A percentile compares a stretch with the other conserved stretches of the same genome.
phyloP scores from a whole-genome alignment of 2,888 invertebrate genomes.

The Apotomis capreana region DNA sequence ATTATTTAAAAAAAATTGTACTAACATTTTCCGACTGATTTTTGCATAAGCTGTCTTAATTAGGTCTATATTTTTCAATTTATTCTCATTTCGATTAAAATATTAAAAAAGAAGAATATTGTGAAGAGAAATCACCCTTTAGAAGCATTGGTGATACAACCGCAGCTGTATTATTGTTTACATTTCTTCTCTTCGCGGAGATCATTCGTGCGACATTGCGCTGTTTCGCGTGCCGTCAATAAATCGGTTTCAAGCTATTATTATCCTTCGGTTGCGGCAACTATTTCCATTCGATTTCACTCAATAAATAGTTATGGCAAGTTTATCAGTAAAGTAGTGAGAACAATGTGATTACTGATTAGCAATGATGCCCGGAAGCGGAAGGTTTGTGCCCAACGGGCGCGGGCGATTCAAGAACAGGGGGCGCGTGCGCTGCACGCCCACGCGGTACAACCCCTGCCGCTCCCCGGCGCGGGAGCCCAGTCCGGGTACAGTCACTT shows the following conservation, averaged over 20 bases:
- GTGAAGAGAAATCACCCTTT: conserved; percentile 52
- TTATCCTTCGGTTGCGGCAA: too few species aligned
- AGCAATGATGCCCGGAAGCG: conserved; percentile 66
- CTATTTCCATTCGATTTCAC: too few species aligned
- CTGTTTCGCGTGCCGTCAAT: conserved; percentile 52
- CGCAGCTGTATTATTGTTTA: conserved; percentile 76
- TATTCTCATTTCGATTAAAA: too few species aligned
- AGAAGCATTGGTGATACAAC: conserved; percentile 50
- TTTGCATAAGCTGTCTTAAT: too few species aligned
- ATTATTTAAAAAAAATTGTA: too few species aligned
- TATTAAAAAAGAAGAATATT: too few species aligned
- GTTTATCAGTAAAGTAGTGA: conserved; percentile 1
- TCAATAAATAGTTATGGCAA: background rate
- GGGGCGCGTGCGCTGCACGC: conserved; percentile 61
- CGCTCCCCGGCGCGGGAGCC: conserved; percentile 64
- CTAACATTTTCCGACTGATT: too few species aligned
- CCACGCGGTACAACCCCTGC: conserved; percentile 70
- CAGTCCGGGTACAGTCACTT: conserved; percentile 48
- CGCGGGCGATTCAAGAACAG: conserved; percentile 68
- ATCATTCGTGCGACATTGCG: conserved; percentile 48
- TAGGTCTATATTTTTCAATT: too few species aligned
- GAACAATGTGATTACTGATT: conserved; percentile 61
- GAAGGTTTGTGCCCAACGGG: conserved; percentile 62
- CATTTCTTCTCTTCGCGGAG: conserved; percentile 67
- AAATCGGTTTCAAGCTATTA: conserved; percentile 44